Evolutionary conservation across 1,140 invertebrate genomes (phyloP).

Genomic region (Zeugodacus cucurbitae): DNA sequence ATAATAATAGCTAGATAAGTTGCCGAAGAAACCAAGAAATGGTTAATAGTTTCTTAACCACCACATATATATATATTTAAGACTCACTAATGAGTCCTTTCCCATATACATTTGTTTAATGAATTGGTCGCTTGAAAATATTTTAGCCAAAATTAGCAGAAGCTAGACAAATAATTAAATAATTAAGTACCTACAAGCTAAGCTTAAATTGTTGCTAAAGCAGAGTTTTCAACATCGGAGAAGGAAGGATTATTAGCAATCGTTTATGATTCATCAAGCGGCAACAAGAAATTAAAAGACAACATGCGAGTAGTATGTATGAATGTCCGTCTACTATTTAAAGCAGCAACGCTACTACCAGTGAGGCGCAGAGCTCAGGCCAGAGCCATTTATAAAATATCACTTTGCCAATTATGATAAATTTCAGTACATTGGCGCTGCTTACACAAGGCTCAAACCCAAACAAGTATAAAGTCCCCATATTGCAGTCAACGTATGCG

Average conservation of each 20-base stretch:
- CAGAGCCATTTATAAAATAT: conserved; percentile 5
- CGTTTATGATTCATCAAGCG: background rate
- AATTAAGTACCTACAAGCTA: background rate
- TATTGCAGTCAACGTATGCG: background rate
- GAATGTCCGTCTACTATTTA: background rate
- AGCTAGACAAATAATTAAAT: background rate
- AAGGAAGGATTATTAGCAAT: background rate
- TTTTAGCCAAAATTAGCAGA: too few relatives aligned
- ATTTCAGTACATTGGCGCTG: background rate
- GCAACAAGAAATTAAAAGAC: background rate
- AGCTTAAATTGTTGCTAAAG: background rate
- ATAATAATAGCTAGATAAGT: too few relatives aligned
- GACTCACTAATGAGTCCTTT: too few relatives aligned
- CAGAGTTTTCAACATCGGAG: background rate
- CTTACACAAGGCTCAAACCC: background rate
- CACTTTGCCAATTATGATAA: conserved; percentile 26
- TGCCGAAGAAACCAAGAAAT: too few relatives aligned
- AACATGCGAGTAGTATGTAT: background rate
- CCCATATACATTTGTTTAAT: too few relatives aligned
- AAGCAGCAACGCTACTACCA: background rate
- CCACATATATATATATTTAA: too few relatives aligned
- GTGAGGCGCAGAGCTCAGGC: background rate
- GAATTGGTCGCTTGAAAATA: too few relatives aligned
- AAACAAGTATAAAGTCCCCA: background rate
- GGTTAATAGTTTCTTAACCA: too few relatives aligned